Conservation (phyloP, 2,797 vertebrate species). For the Helarctos malayanus region DNA sequence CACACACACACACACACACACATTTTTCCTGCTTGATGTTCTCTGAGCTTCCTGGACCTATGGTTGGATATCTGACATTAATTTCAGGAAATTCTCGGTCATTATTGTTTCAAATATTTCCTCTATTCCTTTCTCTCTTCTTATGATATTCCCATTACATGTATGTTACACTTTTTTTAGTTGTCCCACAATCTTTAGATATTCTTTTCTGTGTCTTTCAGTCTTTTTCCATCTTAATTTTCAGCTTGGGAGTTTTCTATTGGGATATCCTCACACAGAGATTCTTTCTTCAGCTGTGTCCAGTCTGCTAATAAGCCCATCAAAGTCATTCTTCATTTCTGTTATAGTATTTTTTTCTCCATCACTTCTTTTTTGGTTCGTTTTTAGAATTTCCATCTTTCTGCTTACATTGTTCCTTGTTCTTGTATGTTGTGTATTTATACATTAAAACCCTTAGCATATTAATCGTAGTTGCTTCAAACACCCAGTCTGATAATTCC, state of each 20-base stretch:
- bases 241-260: not conserved
- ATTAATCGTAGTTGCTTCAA: not conserved
- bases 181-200: not conserved
- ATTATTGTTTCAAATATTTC: not conserved
- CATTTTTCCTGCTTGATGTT: not conserved
- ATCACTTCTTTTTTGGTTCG: not conserved
- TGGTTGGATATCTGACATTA: not conserved
- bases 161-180: not conserved
- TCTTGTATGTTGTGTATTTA: not conserved
- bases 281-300: not conserved
- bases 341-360: not conserved
- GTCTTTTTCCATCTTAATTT: not conserved
- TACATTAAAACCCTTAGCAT: not conserved
- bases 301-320: not conserved
- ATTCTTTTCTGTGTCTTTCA: not conserved
- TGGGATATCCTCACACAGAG: not conserved
- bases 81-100: not conserved
- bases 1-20: not conserved
- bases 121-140: not conserved
- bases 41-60: not conserved
- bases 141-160: not conserved
- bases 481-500: not conserved
- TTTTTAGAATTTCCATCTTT: not conserved
- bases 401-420: not conserved
- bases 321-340: not conserved